A percentile compares a stretch with the other conserved stretches of the same genome.
Evolutionary conservation across 2,888 invertebrate species (phyloP).

Genomic region (Hemistola chrysoprasaria): DNA sequence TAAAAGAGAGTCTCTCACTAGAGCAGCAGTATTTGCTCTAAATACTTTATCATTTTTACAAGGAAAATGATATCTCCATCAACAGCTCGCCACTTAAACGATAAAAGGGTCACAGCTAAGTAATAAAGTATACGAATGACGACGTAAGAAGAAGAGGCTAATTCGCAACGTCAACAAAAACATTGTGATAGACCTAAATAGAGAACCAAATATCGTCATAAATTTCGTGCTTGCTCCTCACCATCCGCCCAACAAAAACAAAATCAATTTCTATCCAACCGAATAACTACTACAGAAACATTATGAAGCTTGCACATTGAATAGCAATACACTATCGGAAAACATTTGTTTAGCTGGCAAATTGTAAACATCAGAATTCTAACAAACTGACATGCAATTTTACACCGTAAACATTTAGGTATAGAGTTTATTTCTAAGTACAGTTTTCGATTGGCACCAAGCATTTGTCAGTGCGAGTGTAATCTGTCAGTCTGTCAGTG

Average conservation of each 20-base stretch:
- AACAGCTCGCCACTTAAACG: too few species aligned
- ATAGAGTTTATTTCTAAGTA: slow-evolving; percentile 38
- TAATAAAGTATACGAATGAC: too few species aligned
- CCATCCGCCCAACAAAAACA: slow-evolving; percentile 6
- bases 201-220: too few species aligned
- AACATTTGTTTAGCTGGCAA: slow-evolving; percentile 29
- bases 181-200: too few species aligned
- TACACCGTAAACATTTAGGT: slow-evolving; percentile 25
- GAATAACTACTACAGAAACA: slow-evolving; percentile 8
- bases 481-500: slow-evolving; percentile 68
- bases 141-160: too few species aligned
- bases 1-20: too few species aligned
- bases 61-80: too few species aligned
- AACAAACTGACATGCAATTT: slow-evolving; percentile 28
- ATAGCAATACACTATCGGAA: slow-evolving; percentile 22
- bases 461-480: slow-evolving; percentile 62
- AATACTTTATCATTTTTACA: too few species aligned
- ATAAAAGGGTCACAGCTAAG: too few species aligned
- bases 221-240: too few species aligned
- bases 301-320: slow-evolving; percentile 22
- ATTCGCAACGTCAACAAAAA: too few species aligned
- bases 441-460: slow-evolving; percentile 36
- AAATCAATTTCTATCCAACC: slow-evolving; percentile 5
- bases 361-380: slow-evolving; percentile 31
- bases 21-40: too few species aligned